phyloP scores from a whole-genome alignment of 2,797 vertebrate species.

The Lacerta agilis region DNA sequence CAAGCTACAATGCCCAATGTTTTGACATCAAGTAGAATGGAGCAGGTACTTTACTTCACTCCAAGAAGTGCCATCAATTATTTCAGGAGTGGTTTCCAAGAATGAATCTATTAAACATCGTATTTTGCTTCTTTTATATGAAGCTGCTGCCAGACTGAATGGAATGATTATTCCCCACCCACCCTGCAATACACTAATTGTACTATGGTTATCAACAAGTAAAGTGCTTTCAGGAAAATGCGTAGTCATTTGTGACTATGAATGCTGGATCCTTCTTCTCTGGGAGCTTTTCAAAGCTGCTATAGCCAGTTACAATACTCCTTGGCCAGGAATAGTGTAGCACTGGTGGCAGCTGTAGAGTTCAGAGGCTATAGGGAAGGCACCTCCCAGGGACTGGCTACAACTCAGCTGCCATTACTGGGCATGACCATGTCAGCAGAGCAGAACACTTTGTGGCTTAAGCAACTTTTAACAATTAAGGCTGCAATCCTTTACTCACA shows the following conservation, averaged over 20 bases:
- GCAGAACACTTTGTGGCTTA: neutral
- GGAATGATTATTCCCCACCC: neutral
- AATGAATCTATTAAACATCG: neutral
- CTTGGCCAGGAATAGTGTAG: neutral
- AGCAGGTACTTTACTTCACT: neutral
- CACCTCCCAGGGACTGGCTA: neutral
- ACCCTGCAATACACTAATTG: neutral
- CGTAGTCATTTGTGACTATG: neutral
- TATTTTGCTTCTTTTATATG: neutral
- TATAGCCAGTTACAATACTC: neutral
- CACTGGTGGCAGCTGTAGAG: neutral
- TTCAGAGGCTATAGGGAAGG: neutral
- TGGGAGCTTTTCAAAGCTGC: neutral
- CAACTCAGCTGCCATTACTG: neutral
- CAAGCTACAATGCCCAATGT: neutral
- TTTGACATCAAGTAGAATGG: neutral
- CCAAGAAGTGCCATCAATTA: neutral
- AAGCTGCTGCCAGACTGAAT: neutral
- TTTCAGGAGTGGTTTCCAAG: neutral
- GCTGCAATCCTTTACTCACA: too few species aligned
- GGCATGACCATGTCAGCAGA: neutral
- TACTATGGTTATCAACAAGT: neutral
- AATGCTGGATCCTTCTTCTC: neutral
- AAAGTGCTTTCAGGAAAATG: neutral
- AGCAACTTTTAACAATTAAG: neutral